Evolutionary conservation across 2,797 vertebrate genomes (phyloP).

Genomic region (Arremon brunneinucha): DNA sequence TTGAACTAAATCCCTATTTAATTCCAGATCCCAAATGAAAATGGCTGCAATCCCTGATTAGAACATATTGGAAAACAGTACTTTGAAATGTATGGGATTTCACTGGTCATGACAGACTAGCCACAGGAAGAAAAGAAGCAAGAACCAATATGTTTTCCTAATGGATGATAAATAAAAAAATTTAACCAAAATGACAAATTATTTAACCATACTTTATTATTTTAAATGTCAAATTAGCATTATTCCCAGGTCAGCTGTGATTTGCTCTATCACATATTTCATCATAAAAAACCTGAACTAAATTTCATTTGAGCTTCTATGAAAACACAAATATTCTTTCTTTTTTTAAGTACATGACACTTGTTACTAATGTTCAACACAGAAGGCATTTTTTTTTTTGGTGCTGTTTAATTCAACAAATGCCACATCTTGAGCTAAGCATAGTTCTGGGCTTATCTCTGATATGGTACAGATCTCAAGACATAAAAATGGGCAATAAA

Average conservation of each 20-base stretch:
- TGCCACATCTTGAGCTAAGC: not conserved
- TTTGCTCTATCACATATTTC: not conserved
- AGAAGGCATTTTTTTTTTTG: not conserved
- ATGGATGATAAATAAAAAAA: not conserved
- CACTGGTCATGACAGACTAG: not conserved
- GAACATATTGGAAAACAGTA: not conserved
- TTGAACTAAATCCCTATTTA: not conserved
- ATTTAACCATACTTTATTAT: not conserved
- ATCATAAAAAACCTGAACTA: not conserved
- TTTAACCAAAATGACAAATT: not conserved
- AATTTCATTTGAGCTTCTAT: not conserved
- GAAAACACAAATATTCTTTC: not conserved
- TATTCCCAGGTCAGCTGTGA: not conserved
- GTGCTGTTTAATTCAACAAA: not conserved
- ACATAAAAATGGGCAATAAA: not conserved
- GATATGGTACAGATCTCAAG: not conserved
- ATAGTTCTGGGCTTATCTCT: not conserved
- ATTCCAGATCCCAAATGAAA: not conserved
- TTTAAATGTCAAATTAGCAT: not conserved
- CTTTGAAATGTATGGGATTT: not conserved
- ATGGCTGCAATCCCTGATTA: not conserved
- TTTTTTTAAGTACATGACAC: not conserved
- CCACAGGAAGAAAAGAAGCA: not conserved
- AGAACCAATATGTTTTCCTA: not conserved
- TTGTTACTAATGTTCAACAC: not conserved